Conservation (phyloP, 2,797 vertebrate genomes). For the Trichosurus vulpecula region DNA sequence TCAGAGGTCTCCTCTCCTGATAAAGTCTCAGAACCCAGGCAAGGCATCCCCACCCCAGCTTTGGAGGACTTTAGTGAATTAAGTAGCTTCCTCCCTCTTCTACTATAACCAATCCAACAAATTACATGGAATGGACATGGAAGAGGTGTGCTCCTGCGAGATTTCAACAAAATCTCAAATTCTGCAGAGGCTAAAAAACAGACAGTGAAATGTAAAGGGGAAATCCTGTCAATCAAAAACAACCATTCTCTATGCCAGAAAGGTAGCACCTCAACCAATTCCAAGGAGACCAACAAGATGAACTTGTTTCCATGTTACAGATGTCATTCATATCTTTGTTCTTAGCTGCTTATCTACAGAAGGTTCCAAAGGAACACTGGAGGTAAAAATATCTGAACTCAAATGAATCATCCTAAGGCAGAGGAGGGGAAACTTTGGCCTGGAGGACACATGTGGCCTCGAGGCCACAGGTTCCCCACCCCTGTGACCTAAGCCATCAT, state of each 20-base stretch:
- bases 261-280: not conserved
- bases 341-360: not conserved
- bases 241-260: not conserved
- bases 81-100: not conserved
- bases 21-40: not conserved
- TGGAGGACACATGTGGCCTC: no score
- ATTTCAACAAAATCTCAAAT: not conserved
- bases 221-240: not conserved
- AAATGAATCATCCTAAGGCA: no score
- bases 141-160: not conserved
- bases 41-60: not conserved
- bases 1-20: not conserved
- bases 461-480: no score
- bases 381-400: not conserved
- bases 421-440: no score
- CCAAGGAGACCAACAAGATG: not conserved
- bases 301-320: not conserved
- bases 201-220: no score
- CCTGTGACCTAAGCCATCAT: no score
- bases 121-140: not conserved
- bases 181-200: not conserved
- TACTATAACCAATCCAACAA: not conserved
- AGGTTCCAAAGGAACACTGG: not conserved
- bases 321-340: not conserved
- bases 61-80: not conserved